Evolutionary conservation across 2,888 invertebrate genomes (phyloP).

Genomic region (Tipula helvola): DNA sequence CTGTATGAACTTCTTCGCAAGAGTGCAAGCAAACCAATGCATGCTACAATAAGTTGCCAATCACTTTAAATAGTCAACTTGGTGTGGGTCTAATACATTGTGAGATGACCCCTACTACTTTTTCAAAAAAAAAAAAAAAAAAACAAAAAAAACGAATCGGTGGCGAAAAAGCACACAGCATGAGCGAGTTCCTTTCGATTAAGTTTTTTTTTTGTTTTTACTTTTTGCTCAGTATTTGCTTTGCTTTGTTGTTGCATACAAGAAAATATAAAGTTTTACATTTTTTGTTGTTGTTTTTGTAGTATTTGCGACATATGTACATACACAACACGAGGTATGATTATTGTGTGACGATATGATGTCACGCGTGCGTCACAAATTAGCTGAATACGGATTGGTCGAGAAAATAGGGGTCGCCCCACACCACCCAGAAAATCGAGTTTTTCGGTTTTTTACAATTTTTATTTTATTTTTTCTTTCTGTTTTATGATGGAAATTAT

Average conservation of each 20-base stretch:
- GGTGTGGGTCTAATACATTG: slow-evolving; percentile 13
- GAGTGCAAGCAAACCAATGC: slow-evolving; percentile 48
- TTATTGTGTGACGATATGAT: slow-evolving; percentile 9
- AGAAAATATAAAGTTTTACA: neutral
- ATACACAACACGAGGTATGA: slow-evolving; percentile 6
- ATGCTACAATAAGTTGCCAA: slow-evolving; percentile 48
- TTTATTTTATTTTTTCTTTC: neutral
- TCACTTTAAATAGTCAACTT: slow-evolving; percentile 47
- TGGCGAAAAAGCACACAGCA: slow-evolving; percentile 4
- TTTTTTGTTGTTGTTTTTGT: too few relatives aligned
- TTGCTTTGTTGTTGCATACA: neutral
- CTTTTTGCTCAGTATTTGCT: slow-evolving; percentile 4
- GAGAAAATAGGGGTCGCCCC: neutral
- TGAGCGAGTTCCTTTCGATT: neutral
- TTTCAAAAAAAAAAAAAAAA: neutral
- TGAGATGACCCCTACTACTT: slow-evolving; percentile 12
- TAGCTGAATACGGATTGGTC: neutral
- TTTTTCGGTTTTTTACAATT: neutral
- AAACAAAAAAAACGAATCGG: neutral
- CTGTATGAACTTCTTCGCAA: slow-evolving; percentile 7
- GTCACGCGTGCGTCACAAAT: slow-evolving; percentile 15
- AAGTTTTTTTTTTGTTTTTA: neutral
- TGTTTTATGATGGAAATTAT: neutral
- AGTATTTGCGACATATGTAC: slow-evolving; percentile 6
- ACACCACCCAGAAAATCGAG: slow-evolving; percentile 5